phyloP scores from a whole-genome alignment of 1,140 invertebrate species.

The Drosophila azteca region DNA sequence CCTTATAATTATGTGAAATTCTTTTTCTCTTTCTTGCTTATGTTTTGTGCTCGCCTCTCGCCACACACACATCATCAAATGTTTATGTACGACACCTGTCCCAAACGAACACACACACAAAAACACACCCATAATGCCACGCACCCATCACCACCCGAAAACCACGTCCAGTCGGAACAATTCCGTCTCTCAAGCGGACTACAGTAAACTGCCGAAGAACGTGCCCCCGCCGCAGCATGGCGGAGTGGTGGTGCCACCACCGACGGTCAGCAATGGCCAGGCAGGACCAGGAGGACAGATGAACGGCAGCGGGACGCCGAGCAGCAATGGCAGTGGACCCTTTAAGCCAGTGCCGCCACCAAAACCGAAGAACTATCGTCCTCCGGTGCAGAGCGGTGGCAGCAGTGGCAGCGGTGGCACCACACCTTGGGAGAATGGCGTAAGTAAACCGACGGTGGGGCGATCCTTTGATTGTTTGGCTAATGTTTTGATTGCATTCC shows the following conservation, averaged over 20 bases:
- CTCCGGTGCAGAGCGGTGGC: slow-evolving; percentile 85
- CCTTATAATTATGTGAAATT: slow-evolving; percentile 60
- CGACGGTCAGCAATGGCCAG: slow-evolving; percentile 58
- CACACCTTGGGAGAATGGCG: slow-evolving; percentile 80
- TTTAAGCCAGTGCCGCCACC: slow-evolving; percentile 96
- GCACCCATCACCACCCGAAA: slow-evolving; percentile 20
- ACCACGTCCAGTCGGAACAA: slow-evolving; percentile 84
- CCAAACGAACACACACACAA: background rate
- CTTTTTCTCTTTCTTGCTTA: slow-evolving; percentile 72
- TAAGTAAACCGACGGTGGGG: slow-evolving; percentile 41
- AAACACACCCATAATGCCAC: slow-evolving; percentile 31
- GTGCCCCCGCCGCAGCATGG: slow-evolving; percentile 42
- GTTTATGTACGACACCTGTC: slow-evolving; percentile 31
- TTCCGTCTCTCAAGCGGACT: slow-evolving; percentile 85
- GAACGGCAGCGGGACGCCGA: slow-evolving; percentile 70
- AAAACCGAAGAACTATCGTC: slow-evolving; percentile 95
- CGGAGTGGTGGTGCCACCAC: slow-evolving; percentile 58
- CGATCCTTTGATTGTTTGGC: background rate
- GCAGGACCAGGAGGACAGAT: slow-evolving; percentile 14
- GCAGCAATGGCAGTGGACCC: slow-evolving; percentile 83
- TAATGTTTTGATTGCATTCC: slow-evolving; percentile 7
- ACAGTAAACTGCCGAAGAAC: slow-evolving; percentile 83
- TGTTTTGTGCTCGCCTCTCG: slow-evolving; percentile 54
- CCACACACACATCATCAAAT: slow-evolving; percentile 27
- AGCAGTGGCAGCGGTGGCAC: slow-evolving; percentile 68